Evolutionary conservation across 2,797 vertebrate genomes (phyloP), one percentile per base, ranked within the genome.

Genomic region (Eurystomus glaucurus): DNA sequence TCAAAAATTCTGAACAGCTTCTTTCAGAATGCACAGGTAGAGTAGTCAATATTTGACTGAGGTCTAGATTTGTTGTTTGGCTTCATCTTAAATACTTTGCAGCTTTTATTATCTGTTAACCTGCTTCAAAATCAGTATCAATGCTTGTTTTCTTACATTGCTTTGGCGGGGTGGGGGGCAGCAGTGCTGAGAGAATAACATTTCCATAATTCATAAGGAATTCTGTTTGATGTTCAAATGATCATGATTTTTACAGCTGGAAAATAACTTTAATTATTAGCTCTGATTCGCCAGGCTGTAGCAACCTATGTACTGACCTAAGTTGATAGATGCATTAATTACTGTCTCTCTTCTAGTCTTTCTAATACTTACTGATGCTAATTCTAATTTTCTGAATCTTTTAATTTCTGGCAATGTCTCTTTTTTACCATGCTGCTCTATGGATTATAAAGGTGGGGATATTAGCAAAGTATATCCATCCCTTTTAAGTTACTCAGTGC

Each of bases 391-490:
- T 97, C 97, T 93, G 78, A 98, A 90, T 94, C 96, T 98, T 98
- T 98, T 99, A 99, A 99, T 98, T 96, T 98, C 98, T 98, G 98
- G 95, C 96, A 96, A 98, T 98, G 93, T 99, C 98, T 99, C 97
- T 99, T 98, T 99, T 98, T 98, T 98, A 98, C 98, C 99, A 99
- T 98, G 99, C 99, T 99, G 99, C 99, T 98, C 96, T 98, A 43
- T 98, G 97, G 99, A 99, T 99, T 98, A 95, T 98, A 98, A 99
- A 99, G 99, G 99, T 99, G 99, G 99, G 99, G 99, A 99, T 98
- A 98, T 98, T 99, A 99, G 98, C 98, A 98, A 98, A 98, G 98
- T 98, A 96, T 99, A 98, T 97, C 98, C 99, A 94, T 98, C 99
- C 98, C 98, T 98, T 98, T 98, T 99, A 98, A 98, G 98, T 98